These are phyloP conservation scores for Forbesichthys agassizii DNA, from an alignment of 2,113 vertebrate genomes.

Conservation along the genomic window DNA sequence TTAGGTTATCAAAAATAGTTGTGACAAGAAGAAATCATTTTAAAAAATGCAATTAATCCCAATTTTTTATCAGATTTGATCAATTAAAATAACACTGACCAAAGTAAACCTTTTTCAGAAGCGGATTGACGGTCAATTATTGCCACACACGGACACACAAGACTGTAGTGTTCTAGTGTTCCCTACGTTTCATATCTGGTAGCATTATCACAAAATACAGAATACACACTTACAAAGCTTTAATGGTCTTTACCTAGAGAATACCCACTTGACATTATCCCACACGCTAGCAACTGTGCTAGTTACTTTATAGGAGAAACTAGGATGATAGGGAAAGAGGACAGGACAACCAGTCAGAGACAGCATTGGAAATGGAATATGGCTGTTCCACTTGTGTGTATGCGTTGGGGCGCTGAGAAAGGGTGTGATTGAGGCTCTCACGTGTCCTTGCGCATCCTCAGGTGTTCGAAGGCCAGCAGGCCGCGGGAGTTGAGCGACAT, in stretches of 20 bases:
- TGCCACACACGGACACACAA: conserved; percentile 23
- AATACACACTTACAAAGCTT: conserved; percentile 72
- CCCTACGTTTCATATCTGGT: conserved; percentile 44
- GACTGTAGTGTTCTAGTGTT: conserved; percentile 14
- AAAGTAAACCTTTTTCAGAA: neutral
- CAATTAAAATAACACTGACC: neutral
- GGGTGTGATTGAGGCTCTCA: conserved; percentile 65
- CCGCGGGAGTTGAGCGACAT: conserved; percentile 91
- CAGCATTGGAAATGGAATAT: conserved; percentile 77
- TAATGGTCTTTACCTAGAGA: conserved; percentile 91
- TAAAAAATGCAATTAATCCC: neutral
- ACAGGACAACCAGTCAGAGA: conserved; percentile 82
- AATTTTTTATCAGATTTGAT: neutral
- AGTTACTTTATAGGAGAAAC: conserved; percentile 95
- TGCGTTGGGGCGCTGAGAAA: conserved; percentile 22
- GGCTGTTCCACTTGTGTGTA: conserved; percentile 16
- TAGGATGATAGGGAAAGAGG: conserved; percentile 82
- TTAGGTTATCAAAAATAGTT: conserved; percentile 21
- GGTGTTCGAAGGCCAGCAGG: conserved; percentile 87
- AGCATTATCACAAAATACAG: conserved; percentile 70
- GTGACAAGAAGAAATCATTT: conserved; percentile 19
- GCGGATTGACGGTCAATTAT: neutral
- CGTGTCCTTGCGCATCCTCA: conserved; percentile 89
- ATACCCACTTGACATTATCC: conserved; percentile 93
- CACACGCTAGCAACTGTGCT: conserved; percentile 92